These are phyloP conservation scores for Poecile atricapillus DNA, from an alignment of 2,113 vertebrate genomes.

Conservation along the genomic window DNA sequence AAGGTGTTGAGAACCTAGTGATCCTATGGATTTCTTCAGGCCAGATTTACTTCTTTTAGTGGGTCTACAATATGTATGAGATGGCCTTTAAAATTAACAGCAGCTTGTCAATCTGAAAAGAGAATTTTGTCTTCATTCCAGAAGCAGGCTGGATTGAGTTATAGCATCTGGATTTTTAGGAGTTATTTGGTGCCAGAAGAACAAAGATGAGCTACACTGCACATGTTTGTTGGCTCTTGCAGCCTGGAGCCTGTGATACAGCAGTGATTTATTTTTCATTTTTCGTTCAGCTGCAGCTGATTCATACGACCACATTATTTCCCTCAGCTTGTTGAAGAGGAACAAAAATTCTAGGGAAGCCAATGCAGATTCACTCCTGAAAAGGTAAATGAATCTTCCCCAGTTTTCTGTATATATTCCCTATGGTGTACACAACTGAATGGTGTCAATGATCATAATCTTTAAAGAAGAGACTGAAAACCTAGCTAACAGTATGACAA, in stretches of 20 bases:
- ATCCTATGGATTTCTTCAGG: neutral
- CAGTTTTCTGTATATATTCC: neutral
- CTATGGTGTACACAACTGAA: neutral
- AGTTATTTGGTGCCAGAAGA: neutral
- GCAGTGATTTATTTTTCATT: neutral
- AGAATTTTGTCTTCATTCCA: neutral
- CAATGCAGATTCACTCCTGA: neutral
- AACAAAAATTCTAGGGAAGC: neutral
- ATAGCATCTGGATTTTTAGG: neutral
- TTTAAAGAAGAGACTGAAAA: neutral
- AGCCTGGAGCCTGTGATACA: neutral
- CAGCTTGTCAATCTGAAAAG: neutral
- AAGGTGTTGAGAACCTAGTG: neutral
- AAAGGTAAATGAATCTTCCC: neutral
- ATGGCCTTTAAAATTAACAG: neutral
- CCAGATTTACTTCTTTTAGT: neutral
- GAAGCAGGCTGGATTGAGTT: neutral
- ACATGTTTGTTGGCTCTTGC: neutral
- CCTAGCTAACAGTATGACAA: neutral
- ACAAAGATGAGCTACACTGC: neutral
- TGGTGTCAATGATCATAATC: neutral
- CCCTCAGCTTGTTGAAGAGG: neutral
- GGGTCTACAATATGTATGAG: accelerated
- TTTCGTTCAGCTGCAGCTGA: neutral
- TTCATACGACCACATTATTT: neutral